phyloP scores from a whole-genome alignment of 2,888 invertebrate species.

The Drosophila falleni region DNA sequence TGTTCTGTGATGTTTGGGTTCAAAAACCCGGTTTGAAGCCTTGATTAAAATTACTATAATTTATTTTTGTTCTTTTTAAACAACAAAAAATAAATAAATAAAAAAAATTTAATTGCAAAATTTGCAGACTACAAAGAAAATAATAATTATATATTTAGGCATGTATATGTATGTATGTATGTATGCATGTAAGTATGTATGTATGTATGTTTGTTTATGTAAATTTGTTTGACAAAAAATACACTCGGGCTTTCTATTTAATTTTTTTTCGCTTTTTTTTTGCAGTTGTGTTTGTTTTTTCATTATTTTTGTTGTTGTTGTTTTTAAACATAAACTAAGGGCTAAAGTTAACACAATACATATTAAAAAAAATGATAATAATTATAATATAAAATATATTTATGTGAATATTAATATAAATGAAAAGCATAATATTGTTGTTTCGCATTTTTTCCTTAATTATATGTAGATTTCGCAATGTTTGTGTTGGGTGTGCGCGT shows the following conservation, averaged over 20 bases:
- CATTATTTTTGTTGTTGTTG: constrained; percentile 30
- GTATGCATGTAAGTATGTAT: constrained; percentile 18
- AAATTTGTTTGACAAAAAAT: constrained; percentile 78
- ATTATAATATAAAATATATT: constrained; percentile 58
- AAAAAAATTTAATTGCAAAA: constrained; percentile 41
- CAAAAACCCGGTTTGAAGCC: background rate
- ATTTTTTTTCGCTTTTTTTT: constrained; percentile 30
- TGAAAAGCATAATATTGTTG: constrained; percentile 55
- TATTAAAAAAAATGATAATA: constrained; percentile 60
- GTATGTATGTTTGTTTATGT: constrained; percentile 51
- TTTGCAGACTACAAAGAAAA: constrained; percentile 43
- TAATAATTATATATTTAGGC: constrained; percentile 40
- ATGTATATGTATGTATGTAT: constrained; percentile 32
- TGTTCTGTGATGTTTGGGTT: no score
- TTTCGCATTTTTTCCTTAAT: constrained; percentile 22
- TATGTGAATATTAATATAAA: constrained; percentile 57
- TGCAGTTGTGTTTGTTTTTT: constrained; percentile 27
- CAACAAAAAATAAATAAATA: constrained; percentile 37
- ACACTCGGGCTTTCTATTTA: constrained; percentile 60
- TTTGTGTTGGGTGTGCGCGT: constrained; percentile 20
- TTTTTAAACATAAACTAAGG: constrained; percentile 61
- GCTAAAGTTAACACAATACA: constrained; percentile 67
- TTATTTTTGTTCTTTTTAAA: constrained; percentile 33
- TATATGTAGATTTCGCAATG: constrained; percentile 22
- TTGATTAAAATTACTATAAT: constrained; percentile 30